phyloP scores from a whole-genome alignment of 1,140 invertebrate genomes.

The Tyrophagus putrescentiae region DNA sequence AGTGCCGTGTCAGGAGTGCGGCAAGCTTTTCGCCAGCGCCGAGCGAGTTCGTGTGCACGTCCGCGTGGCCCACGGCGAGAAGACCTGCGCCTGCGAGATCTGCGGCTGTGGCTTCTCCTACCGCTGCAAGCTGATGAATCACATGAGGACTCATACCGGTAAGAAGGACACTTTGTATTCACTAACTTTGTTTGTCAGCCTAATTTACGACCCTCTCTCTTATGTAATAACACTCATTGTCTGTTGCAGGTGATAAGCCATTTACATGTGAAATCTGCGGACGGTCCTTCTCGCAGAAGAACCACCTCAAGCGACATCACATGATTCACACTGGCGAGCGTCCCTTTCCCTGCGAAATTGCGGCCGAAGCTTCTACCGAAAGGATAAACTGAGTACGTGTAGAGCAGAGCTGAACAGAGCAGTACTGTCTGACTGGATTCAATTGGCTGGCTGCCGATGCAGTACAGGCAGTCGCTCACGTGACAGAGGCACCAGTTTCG shows the following conservation, averaged over 20 bases:
- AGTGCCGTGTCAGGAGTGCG: conserved; percentile 29
- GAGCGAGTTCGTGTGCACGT: conserved; percentile 29
- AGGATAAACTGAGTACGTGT: conserved; percentile 54
- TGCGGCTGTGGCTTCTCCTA: conserved; percentile 30
- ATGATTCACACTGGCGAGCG: conserved; percentile 71
- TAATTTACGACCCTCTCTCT: not conserved
- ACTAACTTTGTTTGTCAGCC: not conserved
- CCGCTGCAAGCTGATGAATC: conserved; percentile 29
- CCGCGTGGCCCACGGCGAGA: conserved; percentile 27
- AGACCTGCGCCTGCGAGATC: conserved; percentile 29
- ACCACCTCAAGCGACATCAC: conserved; percentile 30
- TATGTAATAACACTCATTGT: no score
- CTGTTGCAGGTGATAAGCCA: conserved; percentile 29
- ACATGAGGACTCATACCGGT: conserved; percentile 29
- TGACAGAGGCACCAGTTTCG: not conserved
- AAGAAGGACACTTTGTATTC: not conserved
- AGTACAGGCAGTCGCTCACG: not conserved
- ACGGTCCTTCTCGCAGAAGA: conserved; percentile 30
- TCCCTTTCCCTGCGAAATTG: conserved; percentile 77
- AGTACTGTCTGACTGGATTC: no score
- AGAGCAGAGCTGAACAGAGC: no score
- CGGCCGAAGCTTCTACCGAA: conserved; percentile 66
- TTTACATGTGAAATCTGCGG: conserved; percentile 30
- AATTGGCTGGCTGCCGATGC: no score
- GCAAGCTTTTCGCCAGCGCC: conserved; percentile 28